Percentiles rank a stretch among this genome's conserved stretches.
Evolutionary conservation across 2,797 vertebrate species (phyloP).

Genomic region (Rhynchonycteris naso): DNA sequence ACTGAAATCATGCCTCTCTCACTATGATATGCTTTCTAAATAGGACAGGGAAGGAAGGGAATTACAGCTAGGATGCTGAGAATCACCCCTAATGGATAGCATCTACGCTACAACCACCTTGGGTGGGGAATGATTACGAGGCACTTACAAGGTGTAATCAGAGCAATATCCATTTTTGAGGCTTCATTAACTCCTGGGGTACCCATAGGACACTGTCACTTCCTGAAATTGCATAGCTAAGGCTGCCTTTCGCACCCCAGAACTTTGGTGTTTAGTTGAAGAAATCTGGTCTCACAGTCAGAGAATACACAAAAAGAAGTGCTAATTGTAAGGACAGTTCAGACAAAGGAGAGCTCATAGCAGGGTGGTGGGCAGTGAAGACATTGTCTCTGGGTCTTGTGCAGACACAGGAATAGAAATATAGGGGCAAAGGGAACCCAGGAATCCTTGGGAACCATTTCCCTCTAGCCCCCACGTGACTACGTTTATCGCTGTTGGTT

Average conservation of each 20-base stretch:
- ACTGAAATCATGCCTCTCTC: neutral
- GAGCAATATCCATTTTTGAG: neutral
- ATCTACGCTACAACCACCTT: neutral
- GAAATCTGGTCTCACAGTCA: neutral
- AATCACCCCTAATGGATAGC: neutral
- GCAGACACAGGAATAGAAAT: neutral
- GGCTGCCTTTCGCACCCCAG: neutral
- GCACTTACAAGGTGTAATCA: neutral
- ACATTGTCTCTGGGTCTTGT: neutral
- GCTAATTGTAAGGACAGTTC: neutral
- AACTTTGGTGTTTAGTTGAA: neutral
- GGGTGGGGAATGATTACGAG: neutral
- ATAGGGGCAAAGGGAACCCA: neutral
- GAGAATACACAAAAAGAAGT: neutral
- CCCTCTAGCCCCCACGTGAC: neutral
- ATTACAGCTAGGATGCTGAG: neutral
- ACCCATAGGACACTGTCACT: neutral
- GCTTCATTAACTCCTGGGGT: neutral
- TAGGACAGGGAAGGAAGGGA: neutral
- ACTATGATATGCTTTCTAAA: neutral
- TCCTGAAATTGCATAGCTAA: neutral
- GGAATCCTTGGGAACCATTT: neutral
- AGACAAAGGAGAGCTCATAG: neutral
- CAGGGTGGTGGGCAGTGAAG: neutral
- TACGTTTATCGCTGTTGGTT: neutral